Percentiles rank a stretch among this genome's conserved stretches.
phyloP scores from a whole-genome alignment of 2,888 invertebrate species.

The Stegophylla sp. region DNA sequence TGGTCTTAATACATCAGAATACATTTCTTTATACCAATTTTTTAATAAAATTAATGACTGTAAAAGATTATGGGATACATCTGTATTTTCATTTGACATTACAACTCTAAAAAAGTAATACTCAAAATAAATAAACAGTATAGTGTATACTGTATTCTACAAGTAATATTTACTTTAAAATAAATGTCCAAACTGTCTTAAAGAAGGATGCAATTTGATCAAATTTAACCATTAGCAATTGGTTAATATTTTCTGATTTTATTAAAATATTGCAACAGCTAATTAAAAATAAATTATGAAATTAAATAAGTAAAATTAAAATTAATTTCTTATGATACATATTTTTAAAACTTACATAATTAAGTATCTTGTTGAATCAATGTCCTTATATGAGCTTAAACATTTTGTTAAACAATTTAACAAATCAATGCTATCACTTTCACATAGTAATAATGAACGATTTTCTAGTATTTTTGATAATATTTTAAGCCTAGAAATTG shows the following conservation, averaged over 20 bases:
- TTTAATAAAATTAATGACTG: slow-evolving; percentile 32
- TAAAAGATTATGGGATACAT: slow-evolving; percentile 35
- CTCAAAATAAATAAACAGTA: neutral
- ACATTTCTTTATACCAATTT: slow-evolving; percentile 41
- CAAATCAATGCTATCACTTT: slow-evolving; percentile 64
- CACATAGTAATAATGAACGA: slow-evolving; percentile 59
- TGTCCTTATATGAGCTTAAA: slow-evolving; percentile 64
- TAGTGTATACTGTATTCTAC: neutral
- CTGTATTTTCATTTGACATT: slow-evolving; percentile 34
- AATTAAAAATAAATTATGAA: slow-evolving; percentile 40
- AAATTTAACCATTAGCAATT: slow-evolving; percentile 60
- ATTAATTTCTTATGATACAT: neutral
- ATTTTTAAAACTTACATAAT: slow-evolving; percentile 60
- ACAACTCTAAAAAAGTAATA: slow-evolving; percentile 20
- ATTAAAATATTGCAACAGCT: slow-evolving; percentile 63
- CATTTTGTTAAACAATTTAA: slow-evolving; percentile 65
- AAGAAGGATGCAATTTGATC: slow-evolving; percentile 63
- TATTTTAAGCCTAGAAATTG: slow-evolving; percentile 60
- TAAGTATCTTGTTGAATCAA: slow-evolving; percentile 64
- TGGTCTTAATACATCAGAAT: slow-evolving; percentile 33
- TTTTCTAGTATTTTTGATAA: slow-evolving; percentile 57
- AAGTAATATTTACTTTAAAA: slow-evolving; percentile 64
- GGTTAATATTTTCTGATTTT: slow-evolving; percentile 62
- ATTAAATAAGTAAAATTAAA: neutral
- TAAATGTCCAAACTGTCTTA: slow-evolving; percentile 65